Conservation (phyloP, 37 sponge, comb jelly and placozoan genomes). For the Halichondria panicea region DNA sequence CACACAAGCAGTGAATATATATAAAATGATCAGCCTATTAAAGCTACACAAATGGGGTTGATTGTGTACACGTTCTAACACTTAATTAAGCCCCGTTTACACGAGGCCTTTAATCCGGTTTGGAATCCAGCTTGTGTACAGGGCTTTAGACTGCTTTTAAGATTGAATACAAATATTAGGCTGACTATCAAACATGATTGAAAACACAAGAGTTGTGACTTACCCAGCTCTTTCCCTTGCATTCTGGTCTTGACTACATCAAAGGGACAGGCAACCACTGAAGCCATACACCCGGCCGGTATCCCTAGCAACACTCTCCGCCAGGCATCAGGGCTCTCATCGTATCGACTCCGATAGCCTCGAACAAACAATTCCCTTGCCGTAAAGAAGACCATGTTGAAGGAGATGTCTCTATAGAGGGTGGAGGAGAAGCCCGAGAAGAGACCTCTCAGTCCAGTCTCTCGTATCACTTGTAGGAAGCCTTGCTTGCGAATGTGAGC, state of each 20-base stretch:
- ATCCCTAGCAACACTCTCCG: conserved; percentile 48
- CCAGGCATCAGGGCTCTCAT: conserved; percentile 17
- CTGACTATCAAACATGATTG: no score
- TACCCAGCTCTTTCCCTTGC: conserved; percentile 67
- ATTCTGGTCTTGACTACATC: conserved; percentile 87
- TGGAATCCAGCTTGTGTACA: no score
- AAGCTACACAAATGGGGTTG: background rate
- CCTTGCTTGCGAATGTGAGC: conserved; percentile 82
- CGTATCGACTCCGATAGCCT: conserved; percentile 12
- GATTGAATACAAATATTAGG: no score
- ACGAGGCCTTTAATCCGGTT: no score
- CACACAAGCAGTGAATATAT: no score
- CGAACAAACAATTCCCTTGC: conserved; percentile 40
- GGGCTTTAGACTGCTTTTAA: no score
- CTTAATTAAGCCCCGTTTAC: no score
- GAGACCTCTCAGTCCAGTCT: conserved; percentile 65
- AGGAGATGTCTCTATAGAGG: conserved; percentile 76
- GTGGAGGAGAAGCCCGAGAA: conserved; percentile 68
- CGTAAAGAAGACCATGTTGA: conserved; percentile 79
- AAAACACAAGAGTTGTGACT: no score
- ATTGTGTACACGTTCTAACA: background rate
- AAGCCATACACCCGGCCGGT: conserved; percentile 54
- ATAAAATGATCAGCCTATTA: background rate
- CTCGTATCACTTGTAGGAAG: conserved; percentile 56
- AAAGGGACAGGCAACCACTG: conserved; percentile 70